Conservation (phyloP, 2,113 vertebrate genomes). For the Gnathonemus echidnorhynchus region DNA sequence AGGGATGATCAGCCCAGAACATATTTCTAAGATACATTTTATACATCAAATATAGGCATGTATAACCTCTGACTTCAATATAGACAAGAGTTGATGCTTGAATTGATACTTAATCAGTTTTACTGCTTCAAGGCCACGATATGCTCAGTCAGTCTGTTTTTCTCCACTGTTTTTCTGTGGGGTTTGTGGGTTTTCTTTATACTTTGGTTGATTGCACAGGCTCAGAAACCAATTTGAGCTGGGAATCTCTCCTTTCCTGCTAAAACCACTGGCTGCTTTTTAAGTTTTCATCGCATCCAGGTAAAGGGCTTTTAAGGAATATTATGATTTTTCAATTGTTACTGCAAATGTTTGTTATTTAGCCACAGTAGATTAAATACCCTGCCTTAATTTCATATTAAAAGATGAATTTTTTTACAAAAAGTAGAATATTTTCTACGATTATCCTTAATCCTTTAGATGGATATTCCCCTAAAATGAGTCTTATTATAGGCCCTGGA, state of each 20-base stretch:
- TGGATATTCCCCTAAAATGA: background rate
- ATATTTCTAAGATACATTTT: background rate
- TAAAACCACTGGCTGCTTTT: background rate
- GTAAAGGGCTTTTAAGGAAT: background rate
- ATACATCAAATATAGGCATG: background rate
- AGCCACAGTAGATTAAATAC: background rate
- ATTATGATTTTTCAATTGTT: background rate
- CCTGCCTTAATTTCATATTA: background rate
- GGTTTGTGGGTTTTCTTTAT: background rate
- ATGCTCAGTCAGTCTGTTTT: background rate
- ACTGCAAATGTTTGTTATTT: background rate
- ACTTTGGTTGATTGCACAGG: background rate
- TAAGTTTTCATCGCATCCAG: background rate
- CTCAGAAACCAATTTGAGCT: background rate
- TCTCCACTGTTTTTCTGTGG: background rate
- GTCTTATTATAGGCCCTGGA: background rate
- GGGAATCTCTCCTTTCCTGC: background rate
- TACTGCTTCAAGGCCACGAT: background rate
- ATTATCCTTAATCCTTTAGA: background rate
- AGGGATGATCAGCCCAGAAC: background rate
- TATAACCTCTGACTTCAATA: background rate
- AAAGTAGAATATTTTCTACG: too few species aligned
- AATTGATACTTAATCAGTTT: background rate
- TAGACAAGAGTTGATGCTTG: background rate
- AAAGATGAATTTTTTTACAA: background rate